These are phyloP conservation scores for Eupeodes corollae DNA, from an alignment of 1,140 invertebrate genomes.

Conservation along the genomic window DNA sequence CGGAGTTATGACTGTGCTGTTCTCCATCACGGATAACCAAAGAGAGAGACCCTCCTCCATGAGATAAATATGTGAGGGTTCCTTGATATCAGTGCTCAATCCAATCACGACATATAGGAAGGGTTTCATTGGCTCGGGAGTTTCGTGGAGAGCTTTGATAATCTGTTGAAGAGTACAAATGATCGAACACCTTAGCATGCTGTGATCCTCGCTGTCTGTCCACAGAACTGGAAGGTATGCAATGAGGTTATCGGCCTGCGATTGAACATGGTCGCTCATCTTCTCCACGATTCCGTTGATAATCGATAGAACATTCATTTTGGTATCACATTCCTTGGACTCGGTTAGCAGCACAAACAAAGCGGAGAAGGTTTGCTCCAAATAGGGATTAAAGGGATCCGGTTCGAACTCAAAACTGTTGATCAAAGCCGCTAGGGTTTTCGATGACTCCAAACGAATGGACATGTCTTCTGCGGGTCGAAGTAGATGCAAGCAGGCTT, in stretches of 20 bases:
- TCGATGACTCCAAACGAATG: conserved; percentile 67
- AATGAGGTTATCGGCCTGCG: conserved; percentile 56
- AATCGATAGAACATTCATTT: conserved; percentile 83
- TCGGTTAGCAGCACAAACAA: conserved; percentile 78
- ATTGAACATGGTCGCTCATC: conserved; percentile 58
- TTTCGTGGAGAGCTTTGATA: conserved; percentile 50
- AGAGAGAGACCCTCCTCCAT: conserved; percentile 85
- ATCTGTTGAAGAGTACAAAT: conserved; percentile 58
- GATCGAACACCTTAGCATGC: conserved; percentile 85
- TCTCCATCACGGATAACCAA: conserved; percentile 75
- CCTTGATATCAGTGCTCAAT: conserved; percentile 65
- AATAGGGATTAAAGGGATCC: conserved; percentile 72
- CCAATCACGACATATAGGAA: conserved; percentile 68
- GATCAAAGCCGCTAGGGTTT: conserved; percentile 63
- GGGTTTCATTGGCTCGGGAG: conserved; percentile 48
- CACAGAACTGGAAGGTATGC: conserved; percentile 78
- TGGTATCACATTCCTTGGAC: conserved; percentile 84
- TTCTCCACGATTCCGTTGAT: conserved; percentile 83
- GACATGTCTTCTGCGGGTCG: conserved; percentile 65
- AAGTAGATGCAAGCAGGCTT: conserved; percentile 61
- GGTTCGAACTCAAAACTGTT: conserved; percentile 88
- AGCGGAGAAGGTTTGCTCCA: conserved; percentile 62
- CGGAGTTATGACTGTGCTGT: conserved; percentile 48
- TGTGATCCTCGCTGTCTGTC: conserved; percentile 75
- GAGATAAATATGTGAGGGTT: conserved; percentile 75